Evolutionary conservation across 2,113 vertebrate genomes (phyloP), one percentile per base, ranked within the genome.

Genomic region (Platycercus adscitus): DNA sequence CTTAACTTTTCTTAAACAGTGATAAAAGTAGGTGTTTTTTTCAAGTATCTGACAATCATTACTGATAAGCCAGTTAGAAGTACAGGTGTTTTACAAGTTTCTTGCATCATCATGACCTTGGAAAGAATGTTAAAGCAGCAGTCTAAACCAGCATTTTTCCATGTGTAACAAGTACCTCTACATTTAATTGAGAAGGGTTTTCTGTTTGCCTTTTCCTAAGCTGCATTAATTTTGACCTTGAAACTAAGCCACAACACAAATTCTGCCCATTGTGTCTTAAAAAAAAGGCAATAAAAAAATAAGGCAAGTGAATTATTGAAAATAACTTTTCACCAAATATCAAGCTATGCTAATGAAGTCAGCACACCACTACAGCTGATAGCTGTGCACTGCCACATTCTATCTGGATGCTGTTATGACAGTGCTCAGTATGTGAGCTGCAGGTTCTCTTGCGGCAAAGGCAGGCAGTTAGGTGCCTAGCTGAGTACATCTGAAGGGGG

Each of bases 401-500:
- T 64, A 12, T 14, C n/a, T 7, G 8, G 52, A 65, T 16, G 11
- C 76, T 0, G 2, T 35, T 9, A 16, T 0, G 26, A 35, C 0
- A 2, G 13, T 18, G 73, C 56, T 93, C 61, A 5, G 0, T 10
- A n/a, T 4, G 37, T 0, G 9, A 86, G 60, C 77, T 86, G 69
- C 47, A 39, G 44, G 21, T 88, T 29, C 79, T 69, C 52, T 5
- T 46, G 75, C 73, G 86, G 82, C 78, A 61, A 25, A 73, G 53
- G 92, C 33, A 70, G 60, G 64, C 58, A 41, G 33, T 8, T 39
- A 9, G 0, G 18, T 53, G 66, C 55, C 88, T 80, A 78, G 64
- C 84, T 46, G 13, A 44, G 55, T 8, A 3, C 46, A 41, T 23
- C 31, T 71, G 76, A 86, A 90, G 17, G 46, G 43, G 6, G 10